Evolutionary conservation across 2,888 invertebrate genomes (phyloP), one percentile per base, ranked within the genome.

Genomic region (Pasiphila rectangulata): DNA sequence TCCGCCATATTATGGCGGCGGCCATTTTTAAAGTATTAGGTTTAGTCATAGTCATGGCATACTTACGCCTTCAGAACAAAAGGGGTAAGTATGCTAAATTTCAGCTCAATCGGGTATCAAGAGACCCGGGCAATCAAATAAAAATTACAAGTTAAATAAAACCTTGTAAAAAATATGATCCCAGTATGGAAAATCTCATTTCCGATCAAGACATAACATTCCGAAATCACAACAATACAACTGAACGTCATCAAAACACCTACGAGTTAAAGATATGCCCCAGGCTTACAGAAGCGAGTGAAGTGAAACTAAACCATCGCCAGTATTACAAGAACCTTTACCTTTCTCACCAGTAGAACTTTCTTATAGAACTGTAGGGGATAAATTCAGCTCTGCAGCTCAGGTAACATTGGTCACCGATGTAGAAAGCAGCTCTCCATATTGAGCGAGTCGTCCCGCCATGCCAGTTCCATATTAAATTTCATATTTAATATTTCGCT

Each of bases 371-470:
- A 19, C 36, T 41, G 36, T 7, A 12, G 23, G 35, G 20, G 37
- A 16, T 34, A 5, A 23, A 41, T 36, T 44, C 41, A 40, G 9
- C 41, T 44, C 58, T 67, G 57, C 46, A 54, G 72, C 1, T 66
- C 71, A 59, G 54, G 37, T 36, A 65, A 72, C 12, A 41, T 23
- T 75, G 79, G 82, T 47, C 19, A 17, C 3, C 25, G 19, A 43
- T 53, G 61, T 80, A 84, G 83, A 85, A 85, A 85, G 83, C 75
- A 64, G 63, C 61, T 76, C 69, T 69, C 80, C 81, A 79, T 82
- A 80, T 75, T 68, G 62, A 79, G 83, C 68, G 56, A 68, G 68
- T 52, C 60, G 52, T 74, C 63, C 63, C 53, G 61, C 51, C 56
- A 61, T 43, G 40, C 56, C 57, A 68, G 60, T 57, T 67, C 65